A percentile compares a stretch with the other conserved stretches of the same genome.
Conservation (phyloP, 2,888 invertebrate species). For the Stenurella melanura region DNA sequence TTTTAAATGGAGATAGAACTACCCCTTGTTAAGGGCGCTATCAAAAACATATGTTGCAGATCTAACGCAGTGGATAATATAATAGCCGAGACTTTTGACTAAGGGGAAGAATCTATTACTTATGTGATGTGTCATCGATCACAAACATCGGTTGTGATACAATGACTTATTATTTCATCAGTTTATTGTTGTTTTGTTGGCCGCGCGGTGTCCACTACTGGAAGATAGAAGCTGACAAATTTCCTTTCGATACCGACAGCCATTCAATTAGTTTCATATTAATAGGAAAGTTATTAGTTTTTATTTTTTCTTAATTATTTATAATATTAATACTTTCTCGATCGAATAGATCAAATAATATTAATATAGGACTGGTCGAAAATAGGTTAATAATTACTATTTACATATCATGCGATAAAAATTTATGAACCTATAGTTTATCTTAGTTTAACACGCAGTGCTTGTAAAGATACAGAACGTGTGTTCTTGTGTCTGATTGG, state of each 20-base stretch:
- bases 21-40: slow-evolving; percentile 70
- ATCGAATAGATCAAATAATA: too few relatives aligned
- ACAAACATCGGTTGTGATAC: slow-evolving; percentile 54
- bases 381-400: too few relatives aligned
- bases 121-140: slow-evolving; percentile 61
- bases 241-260: neutral
- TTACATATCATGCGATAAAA: too few relatives aligned
- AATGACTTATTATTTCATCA: slow-evolving; percentile 53
- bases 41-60: slow-evolving; percentile 73
- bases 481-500: too few relatives aligned
- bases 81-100: slow-evolving; percentile 60
- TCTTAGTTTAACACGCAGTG: too few relatives aligned
- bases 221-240: slow-evolving; percentile 15
- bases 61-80: slow-evolving; percentile 72
- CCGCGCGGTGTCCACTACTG: slow-evolving; percentile 8
- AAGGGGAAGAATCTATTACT: slow-evolving; percentile 63
- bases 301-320: too few relatives aligned
- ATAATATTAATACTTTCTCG: too few relatives aligned
- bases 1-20: slow-evolving; percentile 61
- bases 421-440: too few relatives aligned
- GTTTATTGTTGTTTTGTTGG: slow-evolving; percentile 23
- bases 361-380: too few relatives aligned
- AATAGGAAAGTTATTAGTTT: neutral
- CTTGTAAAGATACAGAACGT: too few relatives aligned
- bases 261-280: slow-evolving; percentile 7